phyloP scores from a whole-genome alignment of 2,797 vertebrate species.

The Helicolenus hilgendorfi region DNA sequence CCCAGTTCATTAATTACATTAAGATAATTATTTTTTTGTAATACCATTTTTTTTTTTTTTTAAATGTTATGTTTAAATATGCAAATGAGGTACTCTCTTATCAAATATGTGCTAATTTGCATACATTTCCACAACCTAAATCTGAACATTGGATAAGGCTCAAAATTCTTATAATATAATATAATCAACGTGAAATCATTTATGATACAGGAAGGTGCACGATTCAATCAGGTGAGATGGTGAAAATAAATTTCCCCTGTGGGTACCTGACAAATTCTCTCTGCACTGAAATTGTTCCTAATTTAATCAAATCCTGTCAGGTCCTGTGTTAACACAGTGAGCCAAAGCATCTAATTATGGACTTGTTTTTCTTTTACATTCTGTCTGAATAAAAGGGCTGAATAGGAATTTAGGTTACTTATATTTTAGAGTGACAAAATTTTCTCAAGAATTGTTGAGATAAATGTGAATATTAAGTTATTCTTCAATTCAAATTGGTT shows the following conservation, averaged over 20 bases:
- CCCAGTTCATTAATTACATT: too few species aligned
- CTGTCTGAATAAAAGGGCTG: not conserved
- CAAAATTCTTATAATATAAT: too few species aligned
- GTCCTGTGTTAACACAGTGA: not conserved
- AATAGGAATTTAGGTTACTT: not conserved
- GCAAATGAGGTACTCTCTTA: too few species aligned
- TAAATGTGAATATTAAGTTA: not conserved
- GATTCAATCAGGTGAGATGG: not conserved
- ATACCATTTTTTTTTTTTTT: fast-evolving
- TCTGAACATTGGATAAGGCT: too few species aligned
- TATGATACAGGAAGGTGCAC: not conserved
- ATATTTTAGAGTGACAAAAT: not conserved
- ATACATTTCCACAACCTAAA: too few species aligned
- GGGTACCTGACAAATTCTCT: not conserved
- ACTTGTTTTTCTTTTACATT: not conserved
- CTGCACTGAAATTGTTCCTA: constrained; percentile 4
- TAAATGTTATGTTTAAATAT: too few species aligned
- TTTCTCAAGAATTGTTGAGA: not conserved
- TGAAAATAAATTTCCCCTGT: constrained; percentile 16
- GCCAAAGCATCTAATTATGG: not conserved
- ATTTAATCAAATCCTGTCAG: constrained; percentile 18
- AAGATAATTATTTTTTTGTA: too few species aligned
- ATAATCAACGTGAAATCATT: not conserved
- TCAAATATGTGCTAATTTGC: too few species aligned
- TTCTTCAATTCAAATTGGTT: not conserved